phyloP scores from a whole-genome alignment of 2,888 invertebrate genomes.

The Hirtodrosophila trivittata region DNA sequence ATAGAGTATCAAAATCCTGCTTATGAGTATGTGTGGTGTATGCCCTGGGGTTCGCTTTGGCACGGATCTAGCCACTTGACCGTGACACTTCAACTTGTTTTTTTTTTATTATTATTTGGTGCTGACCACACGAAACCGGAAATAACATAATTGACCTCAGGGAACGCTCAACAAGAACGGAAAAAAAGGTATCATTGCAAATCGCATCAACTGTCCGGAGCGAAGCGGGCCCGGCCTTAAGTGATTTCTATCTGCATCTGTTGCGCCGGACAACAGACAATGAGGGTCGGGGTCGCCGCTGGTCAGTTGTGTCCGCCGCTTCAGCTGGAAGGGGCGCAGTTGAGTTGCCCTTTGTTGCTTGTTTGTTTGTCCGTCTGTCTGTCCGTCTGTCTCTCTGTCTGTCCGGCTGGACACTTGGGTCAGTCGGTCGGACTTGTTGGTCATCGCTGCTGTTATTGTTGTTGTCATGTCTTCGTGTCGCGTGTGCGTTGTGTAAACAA shows the following conservation, averaged over 20 bases:
- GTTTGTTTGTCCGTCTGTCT: slow-evolving; percentile 18
- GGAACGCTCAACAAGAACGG: slow-evolving; percentile 45
- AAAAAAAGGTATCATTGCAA: slow-evolving; percentile 68
- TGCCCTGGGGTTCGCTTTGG: slow-evolving; percentile 49
- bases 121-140: slow-evolving; percentile 69
- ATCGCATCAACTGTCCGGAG: slow-evolving; percentile 74
- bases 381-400: slow-evolving; percentile 6
- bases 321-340: slow-evolving; percentile 1
- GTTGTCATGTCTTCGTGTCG: slow-evolving; percentile 48
- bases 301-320: slow-evolving; percentile 41
- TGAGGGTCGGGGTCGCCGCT: slow-evolving; percentile 38
- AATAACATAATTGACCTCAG: slow-evolving; percentile 76
- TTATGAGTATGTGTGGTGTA: slow-evolving; percentile 16
- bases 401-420: slow-evolving; percentile 51
- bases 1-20: slow-evolving; percentile 40
- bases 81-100: slow-evolving; percentile 51
- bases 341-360: slow-evolving; percentile 31
- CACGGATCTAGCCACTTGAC: slow-evolving; percentile 68
- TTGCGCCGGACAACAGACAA: slow-evolving; percentile 63
- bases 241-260: slow-evolving; percentile 69
- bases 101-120: slow-evolving; percentile 21
- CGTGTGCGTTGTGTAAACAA: slow-evolving; percentile 72
- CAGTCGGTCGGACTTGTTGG: slow-evolving; percentile 53
- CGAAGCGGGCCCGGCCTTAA: slow-evolving; percentile 45
- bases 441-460: slow-evolving; percentile 15